Base-by-base conservation (phyloP, 2,797 vertebrate species). In the Nasua narica region DNA sequence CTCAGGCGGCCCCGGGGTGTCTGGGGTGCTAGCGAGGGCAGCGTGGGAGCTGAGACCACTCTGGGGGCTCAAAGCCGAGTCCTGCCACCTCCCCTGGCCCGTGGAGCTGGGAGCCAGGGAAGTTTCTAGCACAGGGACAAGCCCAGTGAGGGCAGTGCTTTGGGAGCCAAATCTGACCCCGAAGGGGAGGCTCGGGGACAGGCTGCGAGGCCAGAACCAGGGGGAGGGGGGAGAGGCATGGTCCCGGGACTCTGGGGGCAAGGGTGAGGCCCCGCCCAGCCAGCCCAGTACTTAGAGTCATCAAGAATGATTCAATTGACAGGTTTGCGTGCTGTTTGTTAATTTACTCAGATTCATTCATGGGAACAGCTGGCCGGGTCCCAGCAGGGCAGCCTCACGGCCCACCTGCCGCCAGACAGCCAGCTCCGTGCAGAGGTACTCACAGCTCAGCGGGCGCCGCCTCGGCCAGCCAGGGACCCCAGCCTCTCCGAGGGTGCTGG, bases 301-400 rank as follows among this genome's bases (percentile, higher is more conserved):
- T 98, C 98, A 97, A 90, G 97, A 98, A 97, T 96, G 97, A 98
- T 98, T 98, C 98, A 97, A 97, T 95, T 98, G 98, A 98, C 98
- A 98, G 98, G 98, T 98, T 96, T 98, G 98, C 98, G 98, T 97
- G 97, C 97, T 98, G 98, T 98, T 99, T 98, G 98, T 98, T 98
- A 98, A 98, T 99, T 98, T 98, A 97, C 98, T 98, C 85, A 98
- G 98, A 98, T 98, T 98, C 98, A 97, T 98, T 98, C 98, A 94
- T 94, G 95, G 97, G 98, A 98, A 98, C 98, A 98, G 98, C 98
- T 98, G 98, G 98, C 98, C 85, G 92, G 98, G 97, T 98, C 98
- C 98, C 98, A 98, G 98, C 98, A 98, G 98, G 98, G 98, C 97
- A 92, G 97, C 98, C 98, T 97, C 97, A 94, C 98, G 69, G 96